These are phyloP conservation scores for Phoebastria nigripes DNA, from an alignment of 2,797 vertebrate species.

Conservation along the genomic window DNA sequence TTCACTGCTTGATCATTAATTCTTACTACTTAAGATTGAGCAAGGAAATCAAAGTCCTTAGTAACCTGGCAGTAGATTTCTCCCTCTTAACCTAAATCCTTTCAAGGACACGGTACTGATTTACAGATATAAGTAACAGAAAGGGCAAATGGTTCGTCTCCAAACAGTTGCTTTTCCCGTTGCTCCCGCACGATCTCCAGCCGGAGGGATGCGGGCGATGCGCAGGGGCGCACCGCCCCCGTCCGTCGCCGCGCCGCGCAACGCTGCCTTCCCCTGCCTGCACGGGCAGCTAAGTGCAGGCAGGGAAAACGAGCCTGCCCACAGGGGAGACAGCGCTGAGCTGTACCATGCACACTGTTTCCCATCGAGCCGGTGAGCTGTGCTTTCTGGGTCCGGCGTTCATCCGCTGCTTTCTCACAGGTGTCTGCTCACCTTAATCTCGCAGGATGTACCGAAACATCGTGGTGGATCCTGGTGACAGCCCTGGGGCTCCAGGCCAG, in stretches of 20 bases:
- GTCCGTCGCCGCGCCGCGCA: not conserved
- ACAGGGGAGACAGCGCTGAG: rapidly evolving
- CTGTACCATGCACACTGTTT: rapidly evolving
- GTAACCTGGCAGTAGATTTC: not conserved
- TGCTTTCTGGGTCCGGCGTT: rapidly evolving
- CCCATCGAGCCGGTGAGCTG: rapidly evolving
- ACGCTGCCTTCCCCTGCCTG: not conserved
- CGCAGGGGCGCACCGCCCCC: not conserved
- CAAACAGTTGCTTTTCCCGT: not conserved
- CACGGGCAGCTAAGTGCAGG: rapidly evolving
- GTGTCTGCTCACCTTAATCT: rapidly evolving
- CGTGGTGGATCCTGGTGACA: rapidly evolving
- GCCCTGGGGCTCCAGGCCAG: not conserved
- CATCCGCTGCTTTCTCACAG: not conserved
- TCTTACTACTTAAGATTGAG: not conserved
- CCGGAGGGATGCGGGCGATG: not conserved
- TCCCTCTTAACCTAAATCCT: not conserved
- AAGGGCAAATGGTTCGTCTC: not conserved
- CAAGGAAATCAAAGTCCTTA: not conserved
- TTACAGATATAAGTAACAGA: rapidly evolving
- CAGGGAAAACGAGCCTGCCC: not conserved
- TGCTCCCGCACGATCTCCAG: too few relatives aligned
- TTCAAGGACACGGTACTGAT: not conserved
- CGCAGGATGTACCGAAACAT: rapidly evolving
- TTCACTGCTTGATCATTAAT: not conserved